Evolutionary conservation across 1,140 invertebrate species (phyloP).

Genomic region (Daktulosphaira vitifoliae): DNA sequence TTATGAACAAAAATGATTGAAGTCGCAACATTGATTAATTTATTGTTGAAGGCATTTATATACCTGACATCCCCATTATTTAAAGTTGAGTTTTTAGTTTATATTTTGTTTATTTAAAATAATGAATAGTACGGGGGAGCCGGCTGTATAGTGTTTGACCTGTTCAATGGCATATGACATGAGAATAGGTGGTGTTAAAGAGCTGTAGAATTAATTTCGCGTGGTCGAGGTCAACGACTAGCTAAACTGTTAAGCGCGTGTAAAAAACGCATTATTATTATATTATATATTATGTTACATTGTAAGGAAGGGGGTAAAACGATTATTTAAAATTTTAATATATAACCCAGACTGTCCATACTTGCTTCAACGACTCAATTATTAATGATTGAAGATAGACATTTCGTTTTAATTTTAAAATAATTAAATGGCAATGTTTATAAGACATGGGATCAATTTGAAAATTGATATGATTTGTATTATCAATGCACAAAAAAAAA

Average conservation of each 20-base stretch:
- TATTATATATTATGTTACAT: no score
- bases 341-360: background rate
- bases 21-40: no score
- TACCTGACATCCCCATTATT: no score
- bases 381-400: background rate
- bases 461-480: no score
- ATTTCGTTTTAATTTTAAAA: no score
- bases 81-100: no score
- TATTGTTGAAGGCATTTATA: no score
- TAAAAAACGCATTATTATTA: background rate
- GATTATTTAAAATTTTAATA: slow-evolving; percentile 19
- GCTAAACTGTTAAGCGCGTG: slow-evolving; percentile 5
- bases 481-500: no score
- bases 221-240: slow-evolving; percentile 28
- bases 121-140: background rate
- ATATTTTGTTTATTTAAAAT: no score
- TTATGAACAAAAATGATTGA: no score
- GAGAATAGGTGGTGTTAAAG: background rate
- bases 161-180: background rate
- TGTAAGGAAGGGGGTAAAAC: slow-evolving; percentile 7
- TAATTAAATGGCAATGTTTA: no score
- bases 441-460: no score
- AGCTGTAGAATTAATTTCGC: slow-evolving; percentile 21
- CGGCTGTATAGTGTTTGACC: background rate
- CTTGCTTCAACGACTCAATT: background rate